A percentile compares a stretch with the other conserved stretches of the same genome.
phyloP scores from a whole-genome alignment of 2,888 invertebrate genomes.

The Eupithecia centaureata region DNA sequence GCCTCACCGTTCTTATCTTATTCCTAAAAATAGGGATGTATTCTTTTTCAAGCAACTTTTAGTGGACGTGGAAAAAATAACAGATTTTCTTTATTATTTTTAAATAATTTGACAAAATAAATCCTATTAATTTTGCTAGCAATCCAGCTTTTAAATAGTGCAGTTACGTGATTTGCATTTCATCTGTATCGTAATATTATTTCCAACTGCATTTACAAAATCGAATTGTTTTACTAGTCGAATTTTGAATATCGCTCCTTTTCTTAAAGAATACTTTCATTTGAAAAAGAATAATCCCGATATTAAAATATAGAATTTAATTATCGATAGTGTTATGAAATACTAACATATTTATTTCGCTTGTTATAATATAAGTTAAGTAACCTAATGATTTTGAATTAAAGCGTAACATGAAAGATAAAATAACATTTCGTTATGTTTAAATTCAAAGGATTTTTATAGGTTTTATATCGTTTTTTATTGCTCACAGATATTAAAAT shows the following conservation, averaged over 20 bases:
- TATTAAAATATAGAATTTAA: conserved; percentile 51
- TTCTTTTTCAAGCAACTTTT: conserved; percentile 27
- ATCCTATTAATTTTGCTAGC: neutral
- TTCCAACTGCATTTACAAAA: conserved; percentile 6
- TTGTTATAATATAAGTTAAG: conserved; percentile 63
- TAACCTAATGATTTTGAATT: conserved; percentile 27
- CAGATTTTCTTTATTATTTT: neutral
- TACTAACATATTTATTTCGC: conserved; percentile 81
- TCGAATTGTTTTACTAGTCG: neutral
- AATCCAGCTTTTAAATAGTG: neutral
- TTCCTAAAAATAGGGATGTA: conserved; percentile 22
- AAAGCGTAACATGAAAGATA: neutral
- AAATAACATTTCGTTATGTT: conserved; percentile 2
- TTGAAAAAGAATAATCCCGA: conserved; percentile 36
- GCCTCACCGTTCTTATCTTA: conserved; percentile 2
- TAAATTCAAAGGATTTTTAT: conserved; percentile 30
- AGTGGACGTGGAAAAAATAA: neutral
- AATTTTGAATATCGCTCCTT: neutral
- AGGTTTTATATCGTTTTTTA: conserved; percentile 23
- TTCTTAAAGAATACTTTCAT: neutral
- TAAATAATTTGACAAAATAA: neutral
- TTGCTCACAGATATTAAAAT: conserved; percentile 24
- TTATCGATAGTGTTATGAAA: conserved; percentile 55
- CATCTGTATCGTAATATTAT: neutral
- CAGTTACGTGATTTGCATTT: neutral